Conservation (phyloP, 2,113 vertebrate species). For the Meles meles region DNA sequence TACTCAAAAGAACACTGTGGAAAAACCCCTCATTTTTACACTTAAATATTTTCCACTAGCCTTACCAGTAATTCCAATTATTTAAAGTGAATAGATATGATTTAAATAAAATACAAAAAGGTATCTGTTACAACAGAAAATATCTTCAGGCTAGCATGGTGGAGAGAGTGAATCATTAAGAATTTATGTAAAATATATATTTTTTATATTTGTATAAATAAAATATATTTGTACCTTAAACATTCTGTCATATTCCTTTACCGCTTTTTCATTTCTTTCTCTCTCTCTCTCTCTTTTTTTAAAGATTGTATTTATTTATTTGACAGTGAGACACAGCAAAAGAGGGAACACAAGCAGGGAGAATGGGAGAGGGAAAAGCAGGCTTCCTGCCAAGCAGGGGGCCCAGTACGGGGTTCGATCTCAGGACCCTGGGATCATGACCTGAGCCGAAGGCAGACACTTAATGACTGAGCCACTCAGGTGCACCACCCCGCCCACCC, state of each 20-base stretch:
- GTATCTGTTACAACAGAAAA: slow-evolving; percentile 26
- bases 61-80: slow-evolving; percentile 34
- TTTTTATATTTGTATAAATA: no score
- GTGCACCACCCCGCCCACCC: background rate
- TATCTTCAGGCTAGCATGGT: background rate
- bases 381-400: no score
- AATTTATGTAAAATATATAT: background rate
- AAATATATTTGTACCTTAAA: background rate
- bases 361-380: no score
- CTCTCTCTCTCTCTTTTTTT: no score
- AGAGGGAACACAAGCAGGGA: no score
- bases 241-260: background rate
- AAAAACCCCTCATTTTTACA: slow-evolving; percentile 51
- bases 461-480: no score
- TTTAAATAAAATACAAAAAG: slow-evolving; percentile 36
- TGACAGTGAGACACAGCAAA: no score
- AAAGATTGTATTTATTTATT: no score
- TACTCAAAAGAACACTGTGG: slow-evolving; percentile 33
- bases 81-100: slow-evolving; percentile 16
- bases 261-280: background rate
- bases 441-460: no score
- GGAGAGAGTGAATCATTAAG: slow-evolving; percentile 39
- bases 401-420: no score
- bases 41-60: slow-evolving; percentile 13
- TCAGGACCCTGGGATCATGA: no score